Conservation (phyloP, 2,113 vertebrate genomes). For the Pterocles orientalis region DNA sequence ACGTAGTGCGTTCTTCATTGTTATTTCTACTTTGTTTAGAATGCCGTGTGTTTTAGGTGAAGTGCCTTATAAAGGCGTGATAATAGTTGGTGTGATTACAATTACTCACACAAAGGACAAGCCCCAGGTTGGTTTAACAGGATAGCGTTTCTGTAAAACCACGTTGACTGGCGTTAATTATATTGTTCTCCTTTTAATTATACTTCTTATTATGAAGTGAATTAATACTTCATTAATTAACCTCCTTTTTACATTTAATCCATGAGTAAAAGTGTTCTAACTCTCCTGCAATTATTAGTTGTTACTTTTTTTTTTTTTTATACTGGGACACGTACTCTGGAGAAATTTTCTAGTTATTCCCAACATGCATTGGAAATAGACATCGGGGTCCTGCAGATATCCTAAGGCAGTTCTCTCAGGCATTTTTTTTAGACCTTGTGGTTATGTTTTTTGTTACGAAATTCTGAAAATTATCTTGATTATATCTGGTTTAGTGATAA, state of each 20-base stretch:
- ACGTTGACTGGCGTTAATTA: not conserved
- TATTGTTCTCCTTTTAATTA: not conserved
- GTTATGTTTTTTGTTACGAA: not conserved
- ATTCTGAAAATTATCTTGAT: not conserved
- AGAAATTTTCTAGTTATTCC: not conserved
- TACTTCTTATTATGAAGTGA: not conserved
- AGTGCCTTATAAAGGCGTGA: not conserved
- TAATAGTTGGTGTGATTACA: not conserved
- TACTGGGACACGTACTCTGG: not conserved
- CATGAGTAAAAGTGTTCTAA: not conserved
- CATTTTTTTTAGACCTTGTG: not conserved
- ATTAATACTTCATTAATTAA: not conserved
- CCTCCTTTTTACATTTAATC: not conserved
- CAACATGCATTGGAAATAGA: not conserved
- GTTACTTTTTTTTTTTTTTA: not conserved
- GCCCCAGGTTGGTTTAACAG: not conserved
- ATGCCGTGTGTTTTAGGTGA: not conserved
- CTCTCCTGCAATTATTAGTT: not conserved
- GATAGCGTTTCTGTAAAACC: not conserved
- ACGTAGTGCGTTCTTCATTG: not conserved
- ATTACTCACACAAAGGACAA: not conserved
- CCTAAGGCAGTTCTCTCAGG: not conserved
- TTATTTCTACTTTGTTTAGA: not conserved
- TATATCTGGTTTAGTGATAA: not conserved
- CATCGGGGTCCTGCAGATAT: accelerated